Percentiles rank a stretch among this genome's conserved stretches.
phyloP scores from a whole-genome alignment of 2,113 vertebrate species.

The Nematolebias whitei region DNA sequence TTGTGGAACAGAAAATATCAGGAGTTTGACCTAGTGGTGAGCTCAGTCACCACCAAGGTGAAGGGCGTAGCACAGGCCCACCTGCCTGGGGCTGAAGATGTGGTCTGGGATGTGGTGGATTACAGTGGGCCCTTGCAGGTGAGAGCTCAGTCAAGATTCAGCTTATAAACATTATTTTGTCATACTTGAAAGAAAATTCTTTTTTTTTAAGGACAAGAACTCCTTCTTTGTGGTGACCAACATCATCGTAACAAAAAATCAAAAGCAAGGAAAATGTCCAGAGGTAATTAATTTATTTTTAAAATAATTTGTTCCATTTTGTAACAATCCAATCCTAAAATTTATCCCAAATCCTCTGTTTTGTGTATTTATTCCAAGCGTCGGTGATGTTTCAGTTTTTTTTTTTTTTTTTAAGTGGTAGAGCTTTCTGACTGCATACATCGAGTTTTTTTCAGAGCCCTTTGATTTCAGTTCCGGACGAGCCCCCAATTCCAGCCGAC shows the following conservation, averaged over 20 bases:
- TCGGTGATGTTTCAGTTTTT: too few species aligned
- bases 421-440: too few species aligned
- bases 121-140: conserved; percentile 74
- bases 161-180: background rate
- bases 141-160: background rate
- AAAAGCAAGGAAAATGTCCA: conserved; percentile 76
- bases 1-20: conserved; percentile 74
- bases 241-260: conserved; percentile 77
- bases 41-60: conserved; percentile 77
- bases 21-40: conserved; percentile 77
- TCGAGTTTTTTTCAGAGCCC: too few species aligned
- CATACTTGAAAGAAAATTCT: too few species aligned
- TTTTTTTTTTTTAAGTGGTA: too few species aligned
- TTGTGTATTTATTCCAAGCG: too few species aligned
- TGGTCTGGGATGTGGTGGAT: conserved; percentile 81
- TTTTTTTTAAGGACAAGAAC: conserved; percentile 69
- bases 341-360: too few species aligned
- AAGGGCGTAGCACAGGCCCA: conserved; percentile 75
- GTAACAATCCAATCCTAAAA: too few species aligned
- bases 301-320: too few species aligned
- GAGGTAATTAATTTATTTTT: conserved; percentile 72
- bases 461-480: too few species aligned
- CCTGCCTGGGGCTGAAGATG: conserved; percentile 41
- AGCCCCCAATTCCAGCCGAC: too few species aligned
- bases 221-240: conserved; percentile 86